Percentiles rank a stretch among this genome's conserved stretches.
phyloP scores from a whole-genome alignment of 2,113 vertebrate species.

The Megalops atlanticus region DNA sequence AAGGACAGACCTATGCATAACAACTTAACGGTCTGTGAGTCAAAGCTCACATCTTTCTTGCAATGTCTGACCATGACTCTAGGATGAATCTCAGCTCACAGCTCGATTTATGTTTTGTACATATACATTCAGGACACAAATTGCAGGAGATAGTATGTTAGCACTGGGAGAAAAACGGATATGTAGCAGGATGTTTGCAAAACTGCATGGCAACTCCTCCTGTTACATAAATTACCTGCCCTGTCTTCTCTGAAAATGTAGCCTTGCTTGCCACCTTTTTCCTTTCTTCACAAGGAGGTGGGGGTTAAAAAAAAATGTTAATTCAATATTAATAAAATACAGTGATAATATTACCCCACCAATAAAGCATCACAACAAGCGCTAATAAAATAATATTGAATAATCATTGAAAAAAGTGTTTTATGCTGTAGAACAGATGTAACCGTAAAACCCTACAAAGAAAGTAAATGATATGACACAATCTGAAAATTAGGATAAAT shows the following conservation, averaged over 20 bases:
- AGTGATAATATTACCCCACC: background rate
- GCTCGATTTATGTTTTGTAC: background rate
- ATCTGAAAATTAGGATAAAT: no score
- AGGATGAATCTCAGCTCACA: no score
- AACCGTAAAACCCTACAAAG: background rate
- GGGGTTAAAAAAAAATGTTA: background rate
- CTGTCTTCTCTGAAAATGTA: background rate
- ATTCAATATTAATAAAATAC: background rate
- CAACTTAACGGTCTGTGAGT: background rate
- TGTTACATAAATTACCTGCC: conserved; percentile 14
- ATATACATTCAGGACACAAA: background rate
- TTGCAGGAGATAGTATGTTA: background rate
- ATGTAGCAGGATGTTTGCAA: conserved; percentile 1
- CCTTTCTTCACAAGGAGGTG: no score
- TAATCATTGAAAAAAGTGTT: no score
- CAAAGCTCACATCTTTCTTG: background rate
- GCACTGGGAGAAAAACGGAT: background rate
- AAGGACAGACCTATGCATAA: background rate
- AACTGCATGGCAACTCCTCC: conserved; percentile 2
- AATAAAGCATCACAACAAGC: background rate
- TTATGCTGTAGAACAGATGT: background rate
- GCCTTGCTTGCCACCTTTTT: background rate
- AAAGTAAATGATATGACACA: no score
- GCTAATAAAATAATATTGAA: background rate
- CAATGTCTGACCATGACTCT: background rate